Conservation (phyloP, 2,888 invertebrate genomes). For the Aproaerema taeniolella region DNA sequence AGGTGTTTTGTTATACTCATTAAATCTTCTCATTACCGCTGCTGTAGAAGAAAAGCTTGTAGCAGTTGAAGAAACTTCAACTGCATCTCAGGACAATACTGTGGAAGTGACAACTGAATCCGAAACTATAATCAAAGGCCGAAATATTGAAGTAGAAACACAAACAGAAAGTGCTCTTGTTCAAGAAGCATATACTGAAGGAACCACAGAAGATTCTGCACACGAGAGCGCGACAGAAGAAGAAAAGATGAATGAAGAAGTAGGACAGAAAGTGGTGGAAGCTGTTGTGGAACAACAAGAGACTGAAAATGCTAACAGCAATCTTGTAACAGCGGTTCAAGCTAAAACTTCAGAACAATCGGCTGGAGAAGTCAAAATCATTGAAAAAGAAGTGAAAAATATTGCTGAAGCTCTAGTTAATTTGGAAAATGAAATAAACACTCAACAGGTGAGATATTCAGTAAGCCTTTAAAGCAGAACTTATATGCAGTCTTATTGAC, state of each 20-base stretch:
- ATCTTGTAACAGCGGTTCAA: constrained; percentile 16
- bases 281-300: constrained; percentile 19
- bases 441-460: constrained; percentile 53
- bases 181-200: constrained; percentile 16
- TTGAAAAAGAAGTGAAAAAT: constrained; percentile 31
- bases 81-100: constrained; percentile 21
- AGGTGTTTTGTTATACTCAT: too few species aligned
- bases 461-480: too few species aligned
- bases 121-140: constrained; percentile 18
- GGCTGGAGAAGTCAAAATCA: constrained; percentile 18
- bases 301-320: constrained; percentile 19
- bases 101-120: constrained; percentile 23
- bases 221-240: constrained; percentile 9
- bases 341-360: background rate
- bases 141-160: constrained; percentile 19
- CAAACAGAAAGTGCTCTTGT: constrained; percentile 1
- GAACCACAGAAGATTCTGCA: constrained; percentile 14
- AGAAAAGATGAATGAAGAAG: too few species aligned
- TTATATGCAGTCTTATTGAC: too few species aligned
- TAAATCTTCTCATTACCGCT: too few species aligned
- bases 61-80: constrained; percentile 16
- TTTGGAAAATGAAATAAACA: constrained; percentile 46
- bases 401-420: constrained; percentile 47
- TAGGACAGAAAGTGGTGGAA: constrained; percentile 12
- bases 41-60: too few species aligned